Evolutionary conservation across 2,113 vertebrate species (phyloP).

Genomic region (Sphyrna mokarran): DNA sequence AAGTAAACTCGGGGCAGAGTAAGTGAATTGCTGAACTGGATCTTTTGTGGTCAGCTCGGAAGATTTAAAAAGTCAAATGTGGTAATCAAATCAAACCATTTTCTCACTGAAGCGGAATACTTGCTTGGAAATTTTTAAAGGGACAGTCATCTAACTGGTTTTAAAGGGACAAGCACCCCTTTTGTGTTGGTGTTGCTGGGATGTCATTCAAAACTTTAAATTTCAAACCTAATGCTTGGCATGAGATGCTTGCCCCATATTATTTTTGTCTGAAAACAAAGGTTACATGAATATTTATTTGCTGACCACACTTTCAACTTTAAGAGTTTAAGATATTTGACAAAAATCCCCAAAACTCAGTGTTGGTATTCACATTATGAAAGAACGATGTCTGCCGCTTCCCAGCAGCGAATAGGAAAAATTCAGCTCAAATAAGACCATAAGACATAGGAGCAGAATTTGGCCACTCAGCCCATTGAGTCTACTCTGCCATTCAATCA

Average conservation of each 20-base stretch:
- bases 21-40: slow-evolving; percentile 53
- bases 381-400: too few relatives aligned
- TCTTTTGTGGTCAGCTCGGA: slow-evolving; percentile 36
- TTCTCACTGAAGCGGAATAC: not conserved
- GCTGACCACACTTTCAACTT: not conserved
- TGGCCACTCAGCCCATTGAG: too few relatives aligned
- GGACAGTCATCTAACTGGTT: not conserved
- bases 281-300: not conserved
- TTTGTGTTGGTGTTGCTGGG: not conserved
- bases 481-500: too few relatives aligned
- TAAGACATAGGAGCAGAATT: too few relatives aligned
- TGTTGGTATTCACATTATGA: not conserved
- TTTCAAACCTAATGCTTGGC: not conserved
- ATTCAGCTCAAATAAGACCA: not conserved
- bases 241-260: not conserved
- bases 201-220: not conserved
- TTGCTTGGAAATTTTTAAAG: not conserved
- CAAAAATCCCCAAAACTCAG: not conserved
- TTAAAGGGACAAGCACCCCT: not conserved
- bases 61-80: not conserved
- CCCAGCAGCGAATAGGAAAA: not conserved
- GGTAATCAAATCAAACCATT: not conserved
- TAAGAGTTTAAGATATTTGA: not conserved
- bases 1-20: slow-evolving; percentile 50
- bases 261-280: not conserved